A percentile compares a stretch with the other conserved stretches of the same genome.
These are phyloP conservation scores for Papilio protenor DNA, from an alignment of 2,888 invertebrate genomes.

Conservation along the genomic window DNA sequence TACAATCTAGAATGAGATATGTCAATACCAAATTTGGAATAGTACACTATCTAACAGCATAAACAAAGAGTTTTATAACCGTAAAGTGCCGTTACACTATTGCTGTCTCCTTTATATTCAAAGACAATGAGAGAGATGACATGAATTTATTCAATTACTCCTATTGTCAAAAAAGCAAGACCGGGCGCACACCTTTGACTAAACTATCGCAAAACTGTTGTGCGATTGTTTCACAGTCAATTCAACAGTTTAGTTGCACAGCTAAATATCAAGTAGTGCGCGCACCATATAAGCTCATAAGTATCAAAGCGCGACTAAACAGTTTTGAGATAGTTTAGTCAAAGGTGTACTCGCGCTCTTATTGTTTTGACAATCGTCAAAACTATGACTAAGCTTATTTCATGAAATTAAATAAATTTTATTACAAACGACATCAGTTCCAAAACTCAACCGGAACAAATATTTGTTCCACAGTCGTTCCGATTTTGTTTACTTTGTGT, in stretches of 20 bases:
- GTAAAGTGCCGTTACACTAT: neutral
- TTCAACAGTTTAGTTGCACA: no score
- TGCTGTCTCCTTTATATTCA: neutral
- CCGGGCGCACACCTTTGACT: no score
- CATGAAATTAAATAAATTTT: neutral
- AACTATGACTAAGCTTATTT: neutral
- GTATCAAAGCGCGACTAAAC: no score
- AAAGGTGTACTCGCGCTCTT: neutral
- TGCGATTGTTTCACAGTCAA: no score
- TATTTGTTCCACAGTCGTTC: slow-evolving; percentile 2
- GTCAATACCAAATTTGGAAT: neutral
- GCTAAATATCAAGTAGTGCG: no score
- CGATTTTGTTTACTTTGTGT: neutral
- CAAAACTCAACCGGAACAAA: neutral
- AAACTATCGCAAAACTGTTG: no score
- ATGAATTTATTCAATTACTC: neutral
- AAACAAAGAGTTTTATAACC: neutral
- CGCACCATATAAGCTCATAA: no score
- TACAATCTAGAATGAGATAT: neutral
- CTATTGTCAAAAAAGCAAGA: neutral
- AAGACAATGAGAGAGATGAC: neutral
- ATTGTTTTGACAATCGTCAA: neutral
- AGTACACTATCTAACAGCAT: neutral
- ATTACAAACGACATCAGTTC: neutral
- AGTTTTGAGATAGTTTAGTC: no score